Base-by-base conservation (phyloP, 2,888 invertebrate species). In the Entomobrya proxima region DNA sequence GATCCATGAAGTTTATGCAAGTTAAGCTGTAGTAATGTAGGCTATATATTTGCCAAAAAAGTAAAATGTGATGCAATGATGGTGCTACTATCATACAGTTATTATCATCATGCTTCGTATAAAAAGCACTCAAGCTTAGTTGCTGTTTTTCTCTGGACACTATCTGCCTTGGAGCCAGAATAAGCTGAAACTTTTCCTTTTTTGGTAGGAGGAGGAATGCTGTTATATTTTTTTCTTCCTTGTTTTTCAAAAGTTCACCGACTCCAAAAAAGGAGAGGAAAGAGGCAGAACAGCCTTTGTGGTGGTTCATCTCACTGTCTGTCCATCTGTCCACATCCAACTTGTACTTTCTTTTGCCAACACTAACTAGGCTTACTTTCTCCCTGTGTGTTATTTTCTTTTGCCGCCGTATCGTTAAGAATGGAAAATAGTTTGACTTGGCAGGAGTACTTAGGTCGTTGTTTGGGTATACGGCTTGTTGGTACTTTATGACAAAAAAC, bases 291-390 rank as follows among this genome's bases (percentile, higher is more conserved):
- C 30, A 50, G 13, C 24, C 40, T 75, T 58, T 11, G n/a, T 32
- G 37, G 32, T 50, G 64, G 78, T 67, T 78, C 67, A 67, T 30
- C 58, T 61, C n/a, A n/a, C 61, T 27, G 55, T 55, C 78, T 77
- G 77, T 76, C 55, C 76, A 55, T 55, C 74, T 74, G 74, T 76
- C 76, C 40, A 35, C 61, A n/a, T 76, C 40, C 76, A 64, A 76
- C 47, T 64, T 18, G 30, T 32, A 47, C 64, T n/a, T 32, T 61
- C 58, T 32, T 61, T 61, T 61, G 58, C 32, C 32, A 61, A 61
- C 32, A 61, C 32, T n/a, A 32, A 13, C 32, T 7, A 5, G 30
- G 30, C 55, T 52, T 21, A 21, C 40, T 61, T 35, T 44, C 15
- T 47, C 7, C 47, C 27, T 9, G n/a, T 69, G 37, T 13, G 64